These are phyloP conservation scores for Bombus sibiricus DNA, from an alignment of 1,140 invertebrate species.

Conservation along the genomic window DNA sequence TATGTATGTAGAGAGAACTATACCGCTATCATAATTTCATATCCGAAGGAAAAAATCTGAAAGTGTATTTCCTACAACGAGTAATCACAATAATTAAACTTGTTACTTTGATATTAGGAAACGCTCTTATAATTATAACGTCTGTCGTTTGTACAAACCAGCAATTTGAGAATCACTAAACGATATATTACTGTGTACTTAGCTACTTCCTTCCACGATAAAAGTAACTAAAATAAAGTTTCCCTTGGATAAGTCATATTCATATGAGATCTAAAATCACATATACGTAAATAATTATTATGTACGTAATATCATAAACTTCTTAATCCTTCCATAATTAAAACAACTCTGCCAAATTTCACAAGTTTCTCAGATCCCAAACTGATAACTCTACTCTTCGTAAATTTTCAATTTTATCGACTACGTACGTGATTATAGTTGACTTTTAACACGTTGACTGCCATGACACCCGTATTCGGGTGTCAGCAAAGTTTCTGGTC, in stretches of 20 bases:
- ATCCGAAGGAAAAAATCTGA: background rate
- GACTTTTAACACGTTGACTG: too few relatives aligned
- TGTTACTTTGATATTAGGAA: background rate
- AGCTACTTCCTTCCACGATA: background rate
- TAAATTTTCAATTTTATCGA: too few relatives aligned
- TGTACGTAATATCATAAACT: background rate
- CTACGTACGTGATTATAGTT: too few relatives aligned
- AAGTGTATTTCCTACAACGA: background rate
- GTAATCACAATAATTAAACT: background rate
- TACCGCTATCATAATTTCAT: background rate
- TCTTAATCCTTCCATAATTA: too few relatives aligned
- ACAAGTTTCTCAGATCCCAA: background rate
- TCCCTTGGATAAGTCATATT: background rate
- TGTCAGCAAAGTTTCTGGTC: too few relatives aligned
- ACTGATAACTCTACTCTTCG: background rate
- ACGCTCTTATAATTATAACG: background rate
- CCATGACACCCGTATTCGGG: too few relatives aligned
- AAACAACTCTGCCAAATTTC: background rate
- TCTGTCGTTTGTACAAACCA: background rate
- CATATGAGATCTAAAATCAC: background rate
- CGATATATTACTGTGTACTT: background rate
- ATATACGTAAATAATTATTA: background rate
- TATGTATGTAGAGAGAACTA: background rate
- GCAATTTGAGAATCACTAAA: slow-evolving; percentile 3
- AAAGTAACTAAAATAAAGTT: background rate